A percentile compares a stretch with the other conserved stretches of the same genome.
Evolutionary conservation across 2,113 vertebrate species (phyloP).

Genomic region (Megaceryle torquata): DNA sequence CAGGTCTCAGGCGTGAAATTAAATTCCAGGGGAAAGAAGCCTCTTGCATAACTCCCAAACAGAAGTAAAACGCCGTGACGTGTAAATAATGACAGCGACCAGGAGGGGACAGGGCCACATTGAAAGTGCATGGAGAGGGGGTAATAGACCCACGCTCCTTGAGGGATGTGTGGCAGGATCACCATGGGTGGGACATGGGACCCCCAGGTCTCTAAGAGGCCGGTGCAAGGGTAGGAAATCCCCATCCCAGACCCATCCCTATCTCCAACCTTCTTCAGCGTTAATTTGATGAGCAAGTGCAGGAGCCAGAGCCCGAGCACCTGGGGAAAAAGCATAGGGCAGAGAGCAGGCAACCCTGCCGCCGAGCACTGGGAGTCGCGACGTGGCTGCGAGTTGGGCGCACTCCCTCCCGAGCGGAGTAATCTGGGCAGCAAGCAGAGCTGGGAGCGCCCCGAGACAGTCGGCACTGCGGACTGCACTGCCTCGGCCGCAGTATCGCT

Average conservation of each 20-base stretch:
- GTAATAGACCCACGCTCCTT: rapidly evolving
- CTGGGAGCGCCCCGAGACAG: neutral
- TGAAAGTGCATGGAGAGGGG: rapidly evolving
- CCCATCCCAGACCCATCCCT: rapidly evolving
- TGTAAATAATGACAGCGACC: constrained; percentile 29
- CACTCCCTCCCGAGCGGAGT: constrained; percentile 22
- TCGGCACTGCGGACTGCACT: neutral
- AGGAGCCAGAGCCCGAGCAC: neutral
- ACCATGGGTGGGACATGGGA: neutral
- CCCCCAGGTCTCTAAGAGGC: neutral
- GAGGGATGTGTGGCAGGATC: rapidly evolving
- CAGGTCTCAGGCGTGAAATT: constrained; percentile 78
- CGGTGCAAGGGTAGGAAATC: neutral
- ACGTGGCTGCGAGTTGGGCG: neutral
- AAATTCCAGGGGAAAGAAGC: constrained; percentile 74
- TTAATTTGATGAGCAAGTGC: rapidly evolving
- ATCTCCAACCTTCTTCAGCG: neutral
- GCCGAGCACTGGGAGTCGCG: neutral
- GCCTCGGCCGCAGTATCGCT: constrained; percentile 27
- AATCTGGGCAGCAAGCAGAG: constrained; percentile 10
- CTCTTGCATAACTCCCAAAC: constrained; percentile 65
- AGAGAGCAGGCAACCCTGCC: neutral
- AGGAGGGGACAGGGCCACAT: neutral
- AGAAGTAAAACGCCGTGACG: constrained; percentile 48
- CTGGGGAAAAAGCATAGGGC: neutral